Base-by-base conservation (phyloP, 2,888 invertebrate genomes). In the Abrostola tripartita region DNA sequence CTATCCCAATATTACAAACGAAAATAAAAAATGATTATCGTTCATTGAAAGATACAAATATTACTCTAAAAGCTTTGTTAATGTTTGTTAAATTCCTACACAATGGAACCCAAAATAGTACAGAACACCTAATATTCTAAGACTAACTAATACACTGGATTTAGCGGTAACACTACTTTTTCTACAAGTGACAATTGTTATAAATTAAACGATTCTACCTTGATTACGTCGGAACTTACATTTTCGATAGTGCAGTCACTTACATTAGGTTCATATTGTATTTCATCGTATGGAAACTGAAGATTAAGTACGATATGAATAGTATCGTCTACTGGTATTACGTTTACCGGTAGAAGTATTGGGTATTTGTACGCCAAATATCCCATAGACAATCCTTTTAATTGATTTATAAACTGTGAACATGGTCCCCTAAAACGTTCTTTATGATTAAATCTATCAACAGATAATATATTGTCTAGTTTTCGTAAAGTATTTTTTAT, bases 221-320 rank as follows among this genome's bases (percentile, higher is more conserved):
- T n/a, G 38, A 57, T 5, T 10, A 50, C 11, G 5, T 41, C 12
- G 11, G 40, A 7, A 50, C 50, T 50, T 50, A 50, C 50, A 36
- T 50, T 10, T 38, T 49, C 56, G 35, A 35, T 37, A 52, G 35
- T 38, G 56, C 50, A 10, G 44, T 42, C 44, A 62, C 56, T 62
- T 51, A 37, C 52, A 47, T 41, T 41, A n/a, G 41, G 51, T n/a
- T 61, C 55, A 59, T 61, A 51, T 61, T 56, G 24, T 56, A 51
- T 37, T 37, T 49, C 37, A 40, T 61, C 47, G 40, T 64, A 44
- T 36, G 35, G 41, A 53, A 56, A 56, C 56, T 53, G 55, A 61
- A 44, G 55, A 10, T 51, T 41, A 51, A 58, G 41, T 12, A 12
- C 41, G 12, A 49, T 35, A 41, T 35, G 35, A 37, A 49, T 37